Evolutionary conservation across 2,113 vertebrate genomes (phyloP).

Genomic region (Dolichotis patagonum): DNA sequence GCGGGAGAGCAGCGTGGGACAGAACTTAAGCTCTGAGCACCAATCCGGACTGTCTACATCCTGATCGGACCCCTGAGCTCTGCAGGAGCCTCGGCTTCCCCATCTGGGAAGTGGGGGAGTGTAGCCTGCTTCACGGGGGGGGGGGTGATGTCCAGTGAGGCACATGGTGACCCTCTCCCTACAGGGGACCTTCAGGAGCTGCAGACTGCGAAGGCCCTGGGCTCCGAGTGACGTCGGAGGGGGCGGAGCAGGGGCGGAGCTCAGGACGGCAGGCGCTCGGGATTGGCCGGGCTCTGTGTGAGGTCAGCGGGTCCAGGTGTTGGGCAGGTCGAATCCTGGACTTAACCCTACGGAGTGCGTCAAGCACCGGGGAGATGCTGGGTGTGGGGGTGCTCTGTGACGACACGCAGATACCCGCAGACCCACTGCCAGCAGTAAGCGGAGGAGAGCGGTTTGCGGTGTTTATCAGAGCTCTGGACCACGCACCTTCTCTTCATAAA

Average conservation of each 20-base stretch:
- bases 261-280: accelerated
- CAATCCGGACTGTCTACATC: neutral
- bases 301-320: neutral
- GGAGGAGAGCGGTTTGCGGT: accelerated
- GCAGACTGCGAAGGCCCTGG: neutral
- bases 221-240: neutral
- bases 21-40: neutral
- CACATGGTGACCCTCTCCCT: neutral
- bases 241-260: accelerated
- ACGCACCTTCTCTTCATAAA: neutral
- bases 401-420: accelerated
- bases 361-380: neutral
- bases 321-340: neutral
- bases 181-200: too few relatives aligned
- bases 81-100: neutral
- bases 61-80: neutral
- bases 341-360: neutral
- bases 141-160: neutral
- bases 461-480: neutral
- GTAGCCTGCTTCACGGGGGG: too few relatives aligned
- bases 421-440: neutral
- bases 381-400: neutral
- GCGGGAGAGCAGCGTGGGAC: neutral
- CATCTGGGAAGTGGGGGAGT: neutral
- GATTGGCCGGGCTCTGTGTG: neutral